Percentiles rank a stretch among this genome's conserved stretches.
These are phyloP conservation scores for Pandemis corylana DNA, from an alignment of 2,888 invertebrate species.

Conservation along the genomic window DNA sequence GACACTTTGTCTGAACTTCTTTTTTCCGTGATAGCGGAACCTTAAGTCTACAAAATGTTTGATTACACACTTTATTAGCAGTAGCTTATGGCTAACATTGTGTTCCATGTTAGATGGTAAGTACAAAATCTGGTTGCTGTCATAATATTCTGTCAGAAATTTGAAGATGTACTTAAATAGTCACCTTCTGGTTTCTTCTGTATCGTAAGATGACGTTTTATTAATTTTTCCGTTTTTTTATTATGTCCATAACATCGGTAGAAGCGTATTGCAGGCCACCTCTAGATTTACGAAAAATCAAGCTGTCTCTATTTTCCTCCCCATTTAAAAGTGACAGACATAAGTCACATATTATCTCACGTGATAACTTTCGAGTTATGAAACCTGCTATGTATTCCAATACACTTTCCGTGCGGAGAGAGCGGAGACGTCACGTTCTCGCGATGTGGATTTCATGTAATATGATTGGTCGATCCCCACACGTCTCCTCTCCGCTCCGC, in stretches of 20 bases:
- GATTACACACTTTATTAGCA: conserved; percentile 21
- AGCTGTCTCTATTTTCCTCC: neutral
- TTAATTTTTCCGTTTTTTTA: conserved; percentile 18
- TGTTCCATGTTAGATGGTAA: neutral
- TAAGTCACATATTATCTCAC: neutral
- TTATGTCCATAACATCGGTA: conserved; percentile 11
- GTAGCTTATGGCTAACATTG: neutral
- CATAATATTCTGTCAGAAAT: conserved; percentile 24
- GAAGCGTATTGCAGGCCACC: conserved; percentile 21
- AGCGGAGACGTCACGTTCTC: no score
- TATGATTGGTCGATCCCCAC: no score
- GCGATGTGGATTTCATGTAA: no score
- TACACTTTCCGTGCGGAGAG: neutral
- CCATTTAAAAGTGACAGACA: conserved; percentile 12
- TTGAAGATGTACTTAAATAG: conserved; percentile 16
- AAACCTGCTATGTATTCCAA: conserved; percentile 27
- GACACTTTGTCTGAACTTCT: conserved; percentile 6
- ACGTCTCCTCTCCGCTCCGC: no score
- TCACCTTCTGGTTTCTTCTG: conserved; percentile 9
- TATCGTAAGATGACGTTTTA: neutral
- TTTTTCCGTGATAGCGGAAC: conserved; percentile 14
- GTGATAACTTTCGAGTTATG: conserved; percentile 8
- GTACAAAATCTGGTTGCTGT: neutral
- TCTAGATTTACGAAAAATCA: conserved; percentile 17
- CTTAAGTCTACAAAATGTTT: conserved; percentile 20